Base-by-base conservation (phyloP, 2,888 invertebrate species). In the Camptogramma bilineatum region DNA sequence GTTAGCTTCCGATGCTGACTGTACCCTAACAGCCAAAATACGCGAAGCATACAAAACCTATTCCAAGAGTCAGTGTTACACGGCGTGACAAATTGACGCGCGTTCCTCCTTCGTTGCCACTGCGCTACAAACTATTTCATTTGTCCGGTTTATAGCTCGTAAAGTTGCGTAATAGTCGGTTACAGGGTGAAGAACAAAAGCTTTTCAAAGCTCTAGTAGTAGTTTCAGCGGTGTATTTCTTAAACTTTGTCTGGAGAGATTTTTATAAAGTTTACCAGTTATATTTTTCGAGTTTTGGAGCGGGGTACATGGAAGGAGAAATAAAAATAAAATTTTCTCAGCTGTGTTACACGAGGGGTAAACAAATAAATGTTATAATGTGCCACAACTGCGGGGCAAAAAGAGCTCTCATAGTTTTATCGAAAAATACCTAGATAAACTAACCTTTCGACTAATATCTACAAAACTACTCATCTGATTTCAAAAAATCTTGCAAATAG, bases 81-180 rank as follows among this genome's bases (percentile, higher is more conserved):
- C 81, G 76, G 77, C 77, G 78, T 82, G 83, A 82, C 80, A 82
- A 82, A 83, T 83, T 78, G 79, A 79, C 80, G 77, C 73, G 73
- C 75, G 72, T 76, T 73, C 73, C 68, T 73, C 70, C 71, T 66
- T 72, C 76, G 76, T 79, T 76, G 76, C 77, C 70, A 69, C 67
- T 70, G 77, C 71, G 73, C 65, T 63, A 78, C 80, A 77, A 83
- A 83, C 83, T 83, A 83, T 83, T 84, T 83, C 83, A 84, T 84
- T 84, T 82, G 83, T 83, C 83, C 83, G 78, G 80, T 80, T 82
- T 84, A 84, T 81, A 79, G 82, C 75, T 77, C 79, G 82, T 80
- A 82, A 64, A 69, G 68, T 73, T 69, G 64, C 66, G 70, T 68
- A 64, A 69, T 65, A 66, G 72, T 56, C 71, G 75, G 71, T 59